Percentiles rank a stretch among this genome's conserved stretches.
phyloP scores from a whole-genome alignment of 1,140 invertebrate species.

The Nasonia giraulti region DNA sequence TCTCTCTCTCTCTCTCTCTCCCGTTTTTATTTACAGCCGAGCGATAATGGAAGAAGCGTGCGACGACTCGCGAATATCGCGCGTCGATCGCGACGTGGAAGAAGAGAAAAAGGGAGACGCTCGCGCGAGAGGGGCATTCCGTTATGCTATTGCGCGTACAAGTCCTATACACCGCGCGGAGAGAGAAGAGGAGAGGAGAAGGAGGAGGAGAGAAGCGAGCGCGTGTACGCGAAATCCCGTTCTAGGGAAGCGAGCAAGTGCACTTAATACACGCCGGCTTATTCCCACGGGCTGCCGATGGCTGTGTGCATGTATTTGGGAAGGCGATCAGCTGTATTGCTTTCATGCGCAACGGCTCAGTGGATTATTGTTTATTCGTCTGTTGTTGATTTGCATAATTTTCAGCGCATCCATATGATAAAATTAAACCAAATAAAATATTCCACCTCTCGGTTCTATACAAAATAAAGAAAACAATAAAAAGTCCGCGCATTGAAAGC shows the following conservation, averaged over 20 bases:
- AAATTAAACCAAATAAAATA: no score
- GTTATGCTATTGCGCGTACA: constrained; percentile 34
- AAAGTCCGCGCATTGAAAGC: neutral
- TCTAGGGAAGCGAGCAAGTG: constrained; percentile 45
- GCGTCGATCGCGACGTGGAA: constrained; percentile 54
- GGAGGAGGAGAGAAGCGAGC: neutral
- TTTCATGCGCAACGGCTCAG: neutral
- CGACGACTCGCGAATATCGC: constrained; percentile 62
- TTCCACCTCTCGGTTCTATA: no score
- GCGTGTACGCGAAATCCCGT: constrained; percentile 44
- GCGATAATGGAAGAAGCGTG: constrained; percentile 66
- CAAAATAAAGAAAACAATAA: no score
- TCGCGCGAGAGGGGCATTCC: neutral
- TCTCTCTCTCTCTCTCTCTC: neutral
- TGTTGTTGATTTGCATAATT: no score
- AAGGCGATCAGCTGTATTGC: neutral
- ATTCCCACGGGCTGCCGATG: constrained; percentile 40
- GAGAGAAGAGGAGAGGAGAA: neutral
- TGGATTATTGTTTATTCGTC: no score
- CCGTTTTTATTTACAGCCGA: constrained; percentile 63
- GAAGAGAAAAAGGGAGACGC: constrained; percentile 42
- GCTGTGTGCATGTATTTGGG: neutral
- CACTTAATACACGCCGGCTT: constrained; percentile 35
- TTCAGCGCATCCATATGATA: no score
- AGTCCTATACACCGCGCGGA: neutral